Conservation (phyloP, 2,113 vertebrate species). For the Thryonomys swinderianus region DNA sequence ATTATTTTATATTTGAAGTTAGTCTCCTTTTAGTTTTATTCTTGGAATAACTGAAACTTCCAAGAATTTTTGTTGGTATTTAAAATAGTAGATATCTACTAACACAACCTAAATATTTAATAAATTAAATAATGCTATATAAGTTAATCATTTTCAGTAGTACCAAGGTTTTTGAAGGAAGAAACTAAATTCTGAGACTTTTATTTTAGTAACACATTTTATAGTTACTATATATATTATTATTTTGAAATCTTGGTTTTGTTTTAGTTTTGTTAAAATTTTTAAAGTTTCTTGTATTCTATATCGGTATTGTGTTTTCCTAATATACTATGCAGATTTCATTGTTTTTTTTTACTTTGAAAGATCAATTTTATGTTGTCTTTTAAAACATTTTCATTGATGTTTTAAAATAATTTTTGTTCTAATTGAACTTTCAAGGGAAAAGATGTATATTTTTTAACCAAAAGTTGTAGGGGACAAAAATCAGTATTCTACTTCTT, state of each 20-base stretch:
- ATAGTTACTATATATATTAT: not conserved
- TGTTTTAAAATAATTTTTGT: conserved; percentile 44
- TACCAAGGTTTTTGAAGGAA: not conserved
- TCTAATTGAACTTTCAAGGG: conserved; percentile 40
- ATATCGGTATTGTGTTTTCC: not conserved
- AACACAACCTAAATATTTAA: not conserved
- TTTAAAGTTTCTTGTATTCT: conserved; percentile 21
- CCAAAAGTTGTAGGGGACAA: conserved; percentile 14
- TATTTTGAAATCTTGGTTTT: conserved; percentile 23
- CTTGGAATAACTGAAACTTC: conserved; percentile 27
- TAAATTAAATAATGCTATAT: not conserved
- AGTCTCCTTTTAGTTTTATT: not conserved
- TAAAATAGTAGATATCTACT: not conserved
- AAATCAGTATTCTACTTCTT: conserved; percentile 50
- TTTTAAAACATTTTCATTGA: conserved; percentile 20
- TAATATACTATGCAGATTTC: not conserved
- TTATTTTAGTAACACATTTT: not conserved
- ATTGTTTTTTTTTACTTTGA: conserved; percentile 19
- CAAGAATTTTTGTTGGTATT: not conserved
- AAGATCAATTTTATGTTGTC: not conserved
- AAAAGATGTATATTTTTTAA: not conserved
- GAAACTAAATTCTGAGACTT: not conserved
- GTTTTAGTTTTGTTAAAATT: conserved; percentile 13
- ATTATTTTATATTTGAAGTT: not conserved
- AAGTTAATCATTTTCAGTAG: not conserved